phyloP scores from a whole-genome alignment of 2,113 vertebrate genomes.

The Phodopus roborovskii region DNA sequence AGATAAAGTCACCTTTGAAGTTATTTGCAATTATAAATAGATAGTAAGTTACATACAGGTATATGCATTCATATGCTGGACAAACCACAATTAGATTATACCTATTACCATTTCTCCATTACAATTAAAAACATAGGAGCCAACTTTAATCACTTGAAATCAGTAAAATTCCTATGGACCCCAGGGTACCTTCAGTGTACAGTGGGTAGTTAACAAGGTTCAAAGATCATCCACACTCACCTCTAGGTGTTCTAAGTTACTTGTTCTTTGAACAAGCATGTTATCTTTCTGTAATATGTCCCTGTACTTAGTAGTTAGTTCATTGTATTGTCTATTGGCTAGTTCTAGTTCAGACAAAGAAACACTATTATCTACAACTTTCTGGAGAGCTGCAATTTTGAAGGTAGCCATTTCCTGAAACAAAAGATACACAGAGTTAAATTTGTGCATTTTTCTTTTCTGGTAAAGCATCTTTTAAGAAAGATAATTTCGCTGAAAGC shows the following conservation, averaged over 20 bases:
- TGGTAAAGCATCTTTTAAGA: constrained; percentile 30
- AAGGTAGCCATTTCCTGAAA: constrained; percentile 94
- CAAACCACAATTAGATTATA: neutral
- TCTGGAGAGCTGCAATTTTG: constrained; percentile 94
- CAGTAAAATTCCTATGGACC: neutral
- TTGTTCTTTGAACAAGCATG: constrained; percentile 92
- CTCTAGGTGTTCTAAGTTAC: constrained; percentile 91
- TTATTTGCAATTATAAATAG: neutral
- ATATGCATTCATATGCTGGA: neutral
- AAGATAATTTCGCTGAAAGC: neutral
- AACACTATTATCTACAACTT: constrained; percentile 91
- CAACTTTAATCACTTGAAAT: constrained; percentile 1
- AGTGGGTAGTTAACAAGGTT: neutral
- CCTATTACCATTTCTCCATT: neutral
- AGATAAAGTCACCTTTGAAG: neutral
- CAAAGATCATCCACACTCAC: constrained; percentile 81
- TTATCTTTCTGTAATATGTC: constrained; percentile 96
- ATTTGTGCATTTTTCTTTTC: neutral
- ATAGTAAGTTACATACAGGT: neutral
- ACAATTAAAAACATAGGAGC: neutral
- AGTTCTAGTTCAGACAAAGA: constrained; percentile 92
- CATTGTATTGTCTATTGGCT: constrained; percentile 95
- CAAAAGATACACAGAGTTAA: constrained; percentile 67
- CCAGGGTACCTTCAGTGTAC: neutral
- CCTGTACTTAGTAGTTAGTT: constrained; percentile 95